A percentile compares a stretch with the other conserved stretches of the same genome.
phyloP scores from a whole-genome alignment of 64 coral and sea anemone species.

The Orbicella faveolata region DNA sequence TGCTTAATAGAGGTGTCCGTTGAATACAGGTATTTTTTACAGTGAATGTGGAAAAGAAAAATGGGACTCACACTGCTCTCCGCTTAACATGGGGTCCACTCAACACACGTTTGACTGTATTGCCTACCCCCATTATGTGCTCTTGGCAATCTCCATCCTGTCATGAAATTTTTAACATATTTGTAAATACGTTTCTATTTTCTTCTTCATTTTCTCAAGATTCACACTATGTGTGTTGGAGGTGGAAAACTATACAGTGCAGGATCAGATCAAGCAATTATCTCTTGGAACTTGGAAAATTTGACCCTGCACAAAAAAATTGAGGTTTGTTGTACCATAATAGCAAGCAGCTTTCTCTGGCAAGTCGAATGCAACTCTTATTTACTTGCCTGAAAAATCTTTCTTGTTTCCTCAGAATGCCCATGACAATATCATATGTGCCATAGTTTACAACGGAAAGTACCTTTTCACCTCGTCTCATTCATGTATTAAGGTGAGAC shows the following conservation, averaged over 20 bases:
- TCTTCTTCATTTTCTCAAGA: constrained; percentile 43
- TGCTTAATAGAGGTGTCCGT: too few relatives aligned
- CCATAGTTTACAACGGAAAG: constrained; percentile 89
- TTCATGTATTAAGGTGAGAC: constrained; percentile 91
- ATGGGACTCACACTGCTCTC: too few relatives aligned
- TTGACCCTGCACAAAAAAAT: constrained; percentile 85
- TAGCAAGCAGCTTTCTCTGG: background rate
- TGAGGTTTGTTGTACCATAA: constrained; percentile 40
- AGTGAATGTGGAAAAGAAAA: too few relatives aligned
- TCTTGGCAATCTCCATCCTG: background rate
- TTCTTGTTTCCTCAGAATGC: constrained; percentile 70
- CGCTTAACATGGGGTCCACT: too few relatives aligned
- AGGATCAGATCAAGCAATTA: constrained; percentile 87
- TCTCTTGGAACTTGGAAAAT: constrained; percentile 91
- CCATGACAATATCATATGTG: constrained; percentile 95
- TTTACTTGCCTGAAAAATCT: background rate
- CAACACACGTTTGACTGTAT: too few relatives aligned
- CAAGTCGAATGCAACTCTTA: background rate
- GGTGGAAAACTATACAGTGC: constrained; percentile 91
- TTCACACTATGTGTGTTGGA: constrained; percentile 83
- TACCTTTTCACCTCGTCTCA: constrained; percentile 95
- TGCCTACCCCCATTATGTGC: too few relatives aligned
- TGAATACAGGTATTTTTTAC: too few relatives aligned
- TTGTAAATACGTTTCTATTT: background rate
- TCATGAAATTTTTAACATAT: background rate